Conservation (phyloP, 2,113 vertebrate species). For the Scartelaos histophorus region DNA sequence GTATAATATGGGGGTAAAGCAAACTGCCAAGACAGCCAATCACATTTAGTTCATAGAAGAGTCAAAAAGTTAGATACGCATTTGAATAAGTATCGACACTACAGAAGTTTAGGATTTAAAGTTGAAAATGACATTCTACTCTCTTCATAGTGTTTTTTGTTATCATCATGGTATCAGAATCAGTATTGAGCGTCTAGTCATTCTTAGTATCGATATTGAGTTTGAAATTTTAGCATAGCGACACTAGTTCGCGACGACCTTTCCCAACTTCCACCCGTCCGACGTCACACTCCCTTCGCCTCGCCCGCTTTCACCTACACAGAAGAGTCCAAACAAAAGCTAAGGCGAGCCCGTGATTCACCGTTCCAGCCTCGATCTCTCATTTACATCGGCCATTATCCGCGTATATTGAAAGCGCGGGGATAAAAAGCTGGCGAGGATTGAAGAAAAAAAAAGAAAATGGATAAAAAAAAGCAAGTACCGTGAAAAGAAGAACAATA, state of each 20-base stretch:
- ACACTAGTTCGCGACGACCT: background rate
- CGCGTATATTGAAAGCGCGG: conserved; percentile 70
- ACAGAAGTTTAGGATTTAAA: too few species aligned
- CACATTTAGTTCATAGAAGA: too few species aligned
- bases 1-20: too few species aligned
- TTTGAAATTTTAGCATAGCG: too few species aligned
- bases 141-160: too few species aligned
- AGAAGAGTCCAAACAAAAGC: conserved; percentile 68
- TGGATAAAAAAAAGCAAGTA: conserved; percentile 33
- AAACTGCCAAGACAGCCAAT: too few species aligned
- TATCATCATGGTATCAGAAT: too few species aligned
- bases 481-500: conserved; percentile 64
- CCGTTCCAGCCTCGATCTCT: conserved; percentile 53
- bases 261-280: background rate
- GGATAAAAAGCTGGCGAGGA: conserved; percentile 63
- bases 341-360: conserved; percentile 56
- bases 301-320: conserved; percentile 41
- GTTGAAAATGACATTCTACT: too few species aligned
- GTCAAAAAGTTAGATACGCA: too few species aligned
- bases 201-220: too few species aligned
- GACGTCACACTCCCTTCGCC: conserved; percentile 25
- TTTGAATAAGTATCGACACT: too few species aligned
- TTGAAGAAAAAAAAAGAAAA: conserved; percentile 23
- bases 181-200: too few species aligned
- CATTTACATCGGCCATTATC: conserved; percentile 77